Conservation (phyloP, 2,113 vertebrate species). For the Oreochromis spilurus region DNA sequence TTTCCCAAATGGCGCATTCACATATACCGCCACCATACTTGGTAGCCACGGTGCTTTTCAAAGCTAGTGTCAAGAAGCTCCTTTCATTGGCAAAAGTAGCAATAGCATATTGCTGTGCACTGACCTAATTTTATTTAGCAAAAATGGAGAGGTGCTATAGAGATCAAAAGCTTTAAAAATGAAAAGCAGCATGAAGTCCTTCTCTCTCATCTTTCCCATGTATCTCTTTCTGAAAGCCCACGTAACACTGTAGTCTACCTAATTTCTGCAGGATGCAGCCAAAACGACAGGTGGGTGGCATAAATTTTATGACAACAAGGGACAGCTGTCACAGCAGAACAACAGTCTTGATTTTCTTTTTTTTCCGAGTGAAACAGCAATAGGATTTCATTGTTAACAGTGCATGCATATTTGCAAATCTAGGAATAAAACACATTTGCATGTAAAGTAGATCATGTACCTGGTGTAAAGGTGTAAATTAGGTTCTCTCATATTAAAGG, state of each 20-base stretch:
- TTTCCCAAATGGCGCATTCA: background rate
- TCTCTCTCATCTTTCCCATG: background rate
- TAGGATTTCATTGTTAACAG: background rate
- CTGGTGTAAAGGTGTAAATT: background rate
- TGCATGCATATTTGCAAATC: background rate
- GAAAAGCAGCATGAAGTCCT: constrained; percentile 27
- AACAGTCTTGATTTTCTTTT: background rate
- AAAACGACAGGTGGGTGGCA: constrained; percentile 31
- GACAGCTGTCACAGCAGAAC: constrained; percentile 19
- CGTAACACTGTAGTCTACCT: background rate
- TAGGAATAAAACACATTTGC: background rate
- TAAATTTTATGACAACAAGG: background rate
- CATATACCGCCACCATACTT: constrained; percentile 23
- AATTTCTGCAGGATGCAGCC: background rate
- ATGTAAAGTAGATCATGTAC: background rate
- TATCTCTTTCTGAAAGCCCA: constrained; percentile 17
- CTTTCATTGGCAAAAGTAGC: constrained; percentile 17
- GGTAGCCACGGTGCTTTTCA: constrained; percentile 36
- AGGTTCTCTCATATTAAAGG: background rate
- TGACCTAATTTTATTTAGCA: constrained; percentile 54
- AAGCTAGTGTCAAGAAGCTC: constrained; percentile 20
- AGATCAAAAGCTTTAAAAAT: constrained; percentile 57
- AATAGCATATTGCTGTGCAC: constrained; percentile 23
- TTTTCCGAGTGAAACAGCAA: accelerated
- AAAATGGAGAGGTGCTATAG: constrained; percentile 34